phyloP scores from a whole-genome alignment of 2,113 vertebrate genomes.

The Hippolais icterina region DNA sequence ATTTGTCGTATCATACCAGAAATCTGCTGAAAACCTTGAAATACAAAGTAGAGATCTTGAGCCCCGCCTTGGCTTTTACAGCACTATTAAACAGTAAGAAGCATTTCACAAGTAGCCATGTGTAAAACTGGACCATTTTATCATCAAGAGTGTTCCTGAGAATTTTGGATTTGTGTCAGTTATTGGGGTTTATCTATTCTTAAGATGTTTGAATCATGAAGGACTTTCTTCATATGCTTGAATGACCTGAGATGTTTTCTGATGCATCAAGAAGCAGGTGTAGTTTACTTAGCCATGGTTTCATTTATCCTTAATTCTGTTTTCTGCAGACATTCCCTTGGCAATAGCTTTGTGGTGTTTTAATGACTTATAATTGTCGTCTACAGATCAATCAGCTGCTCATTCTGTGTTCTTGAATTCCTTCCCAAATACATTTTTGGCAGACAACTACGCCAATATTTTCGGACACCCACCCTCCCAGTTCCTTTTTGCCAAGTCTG shows the following conservation, averaged over 20 bases:
- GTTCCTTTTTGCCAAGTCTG: not conserved
- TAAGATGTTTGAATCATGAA: not conserved
- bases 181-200: not conserved
- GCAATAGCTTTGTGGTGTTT: not conserved
- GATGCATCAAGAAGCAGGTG: not conserved
- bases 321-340: not conserved
- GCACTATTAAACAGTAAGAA: not conserved
- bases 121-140: not conserved
- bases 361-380: not conserved
- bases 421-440: not conserved
- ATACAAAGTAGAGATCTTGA: not conserved
- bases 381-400: not conserved
- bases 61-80: not conserved
- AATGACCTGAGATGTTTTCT: not conserved
- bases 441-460: not conserved
- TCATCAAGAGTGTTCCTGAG: not conserved
- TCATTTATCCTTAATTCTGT: not conserved
- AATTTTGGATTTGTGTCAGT: not conserved
- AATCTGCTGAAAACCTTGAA: not conserved
- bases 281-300: not conserved
- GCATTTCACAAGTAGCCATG: accelerated
- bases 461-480: not conserved
- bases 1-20: not conserved
- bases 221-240: not conserved
- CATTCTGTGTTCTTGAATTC: not conserved